A percentile compares a stretch with the other conserved stretches of the same genome.
Evolutionary conservation across 2,888 invertebrate genomes (phyloP).

Genomic region (Linhomoeus sp.): DNA sequence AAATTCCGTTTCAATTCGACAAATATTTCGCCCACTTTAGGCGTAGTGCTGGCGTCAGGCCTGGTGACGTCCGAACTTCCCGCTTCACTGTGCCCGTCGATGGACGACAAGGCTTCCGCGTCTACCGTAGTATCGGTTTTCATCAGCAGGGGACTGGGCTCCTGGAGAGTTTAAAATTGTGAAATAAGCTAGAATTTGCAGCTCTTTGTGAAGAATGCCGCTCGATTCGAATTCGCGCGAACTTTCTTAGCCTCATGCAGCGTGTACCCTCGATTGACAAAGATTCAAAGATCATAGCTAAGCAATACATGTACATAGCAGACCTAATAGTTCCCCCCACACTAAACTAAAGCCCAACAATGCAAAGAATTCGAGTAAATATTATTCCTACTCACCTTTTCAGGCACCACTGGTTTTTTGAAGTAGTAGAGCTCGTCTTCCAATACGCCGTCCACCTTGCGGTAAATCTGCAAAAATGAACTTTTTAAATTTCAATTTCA

Average conservation of each 20-base stretch:
- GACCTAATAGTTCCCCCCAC: no score
- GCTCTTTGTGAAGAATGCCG: no score
- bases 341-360: no score
- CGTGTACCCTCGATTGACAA: no score
- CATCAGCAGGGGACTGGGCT: slow-evolving; percentile 34
- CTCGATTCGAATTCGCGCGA: no score
- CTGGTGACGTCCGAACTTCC: not conserved
- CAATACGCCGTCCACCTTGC: slow-evolving; percentile 50
- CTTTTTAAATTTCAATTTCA: not conserved
- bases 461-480: slow-evolving; percentile 45
- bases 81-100: not conserved
- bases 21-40: no score
- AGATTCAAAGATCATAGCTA: no score
- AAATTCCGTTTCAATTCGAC: no score
- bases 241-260: no score
- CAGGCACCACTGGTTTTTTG: slow-evolving; percentile 36
- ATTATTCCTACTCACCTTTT: slow-evolving; percentile 27
- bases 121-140: slow-evolving; percentile 15
- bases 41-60: no score
- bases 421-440: slow-evolving; percentile 78
- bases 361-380: not conserved
- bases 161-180: slow-evolving; percentile 20
- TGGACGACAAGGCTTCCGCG: slow-evolving; percentile 7
- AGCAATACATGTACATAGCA: no score
- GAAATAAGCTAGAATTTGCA: no score